Percentiles rank a stretch among this genome's conserved stretches.
Conservation (phyloP, 2,797 vertebrate species). For the Gymnopithys bicolor region DNA sequence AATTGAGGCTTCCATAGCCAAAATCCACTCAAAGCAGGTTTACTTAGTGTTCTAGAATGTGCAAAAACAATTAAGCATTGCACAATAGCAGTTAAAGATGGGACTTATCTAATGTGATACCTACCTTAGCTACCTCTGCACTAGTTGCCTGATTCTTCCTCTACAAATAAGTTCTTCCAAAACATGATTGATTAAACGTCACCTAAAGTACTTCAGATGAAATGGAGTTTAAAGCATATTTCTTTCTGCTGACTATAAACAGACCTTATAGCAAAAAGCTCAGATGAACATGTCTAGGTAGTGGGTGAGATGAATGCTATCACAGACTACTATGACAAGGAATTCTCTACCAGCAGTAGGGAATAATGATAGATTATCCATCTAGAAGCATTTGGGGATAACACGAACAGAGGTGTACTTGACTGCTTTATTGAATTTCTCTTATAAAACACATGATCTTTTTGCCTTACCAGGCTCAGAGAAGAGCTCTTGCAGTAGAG, state of each 20-base stretch:
- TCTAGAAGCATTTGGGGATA: not conserved
- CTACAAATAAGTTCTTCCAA: not conserved
- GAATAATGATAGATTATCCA: conserved; percentile 2
- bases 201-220: not conserved
- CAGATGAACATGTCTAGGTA: not conserved
- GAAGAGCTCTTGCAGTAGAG: not conserved
- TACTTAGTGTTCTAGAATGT: not conserved
- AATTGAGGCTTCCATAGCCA: not conserved
- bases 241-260: not conserved
- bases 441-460: not conserved
- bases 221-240: not conserved
- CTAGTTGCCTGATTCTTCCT: not conserved
- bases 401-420: not conserved
- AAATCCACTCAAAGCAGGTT: not conserved
- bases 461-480: not conserved
- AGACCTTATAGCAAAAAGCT: not conserved
- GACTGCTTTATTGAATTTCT: not conserved
- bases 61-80: not conserved
- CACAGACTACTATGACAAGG: not conserved
- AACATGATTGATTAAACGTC: not conserved
- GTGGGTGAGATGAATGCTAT: not conserved
- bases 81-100: not conserved
- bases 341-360: not conserved
- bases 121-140: not conserved
- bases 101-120: not conserved